Percentiles rank a stretch among this genome's conserved stretches.
Evolutionary conservation across 64 coral and sea anemone species (phyloP).

Genomic region (Anthopleura sola): DNA sequence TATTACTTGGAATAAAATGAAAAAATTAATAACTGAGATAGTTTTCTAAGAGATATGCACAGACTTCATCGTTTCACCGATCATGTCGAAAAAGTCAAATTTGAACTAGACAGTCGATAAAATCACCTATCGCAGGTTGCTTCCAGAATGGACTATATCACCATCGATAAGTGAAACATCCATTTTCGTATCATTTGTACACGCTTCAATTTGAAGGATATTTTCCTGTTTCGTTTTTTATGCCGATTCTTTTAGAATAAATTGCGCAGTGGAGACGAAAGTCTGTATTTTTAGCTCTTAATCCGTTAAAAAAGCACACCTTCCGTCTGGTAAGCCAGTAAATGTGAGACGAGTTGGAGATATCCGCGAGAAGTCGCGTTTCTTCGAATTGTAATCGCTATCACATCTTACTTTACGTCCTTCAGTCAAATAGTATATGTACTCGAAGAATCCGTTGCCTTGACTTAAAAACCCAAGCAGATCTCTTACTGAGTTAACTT

Average conservation of each 20-base stretch:
- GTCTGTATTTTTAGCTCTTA: background rate
- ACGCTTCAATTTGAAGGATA: background rate
- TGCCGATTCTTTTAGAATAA: background rate
- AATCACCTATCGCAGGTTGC: background rate
- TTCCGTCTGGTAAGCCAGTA: background rate
- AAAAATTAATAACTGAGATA: too few relatives aligned
- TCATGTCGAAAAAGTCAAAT: background rate
- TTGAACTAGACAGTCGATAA: background rate
- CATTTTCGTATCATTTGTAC: background rate
- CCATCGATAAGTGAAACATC: background rate
- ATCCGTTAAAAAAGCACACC: background rate
- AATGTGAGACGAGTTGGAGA: background rate
- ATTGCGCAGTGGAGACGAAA: background rate
- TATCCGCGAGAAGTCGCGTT: background rate
- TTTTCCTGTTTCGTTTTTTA: background rate
- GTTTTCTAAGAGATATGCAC: too few relatives aligned
- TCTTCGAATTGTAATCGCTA: slow-evolving; percentile 1
- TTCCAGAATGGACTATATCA: background rate
- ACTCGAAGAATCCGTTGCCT: background rate
- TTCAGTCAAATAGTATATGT: background rate
- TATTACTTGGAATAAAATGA: too few relatives aligned
- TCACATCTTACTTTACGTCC: background rate
- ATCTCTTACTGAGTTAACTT: background rate
- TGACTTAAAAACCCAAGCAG: background rate
- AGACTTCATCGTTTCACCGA: too few relatives aligned